Evolutionary conservation across 2,797 vertebrate species (phyloP).

Genomic region (Yasuhikotakia modesta): DNA sequence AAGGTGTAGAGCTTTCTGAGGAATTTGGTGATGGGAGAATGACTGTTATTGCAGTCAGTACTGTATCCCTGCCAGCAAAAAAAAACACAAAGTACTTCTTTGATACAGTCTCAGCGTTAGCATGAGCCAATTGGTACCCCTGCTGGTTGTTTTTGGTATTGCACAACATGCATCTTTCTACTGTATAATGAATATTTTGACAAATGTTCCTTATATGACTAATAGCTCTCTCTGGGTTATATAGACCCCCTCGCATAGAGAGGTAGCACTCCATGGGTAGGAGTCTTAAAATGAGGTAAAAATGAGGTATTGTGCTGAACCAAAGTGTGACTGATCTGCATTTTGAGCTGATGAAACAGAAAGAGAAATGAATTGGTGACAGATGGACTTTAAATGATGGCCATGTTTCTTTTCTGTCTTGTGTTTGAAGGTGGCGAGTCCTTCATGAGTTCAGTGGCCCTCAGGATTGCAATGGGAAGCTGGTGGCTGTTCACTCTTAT

Average conservation of each 20-base stretch:
- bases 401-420: not conserved
- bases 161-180: not conserved
- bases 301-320: not conserved
- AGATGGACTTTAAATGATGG: too few species aligned
- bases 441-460: constrained; percentile 88
- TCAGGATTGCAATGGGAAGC: constrained; percentile 97
- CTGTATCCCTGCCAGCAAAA: constrained; percentile 34
- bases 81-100: constrained; percentile 8
- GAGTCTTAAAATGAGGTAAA: not conserved
- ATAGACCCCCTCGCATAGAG: not conserved
- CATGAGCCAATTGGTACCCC: not conserved
- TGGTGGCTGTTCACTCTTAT: constrained; percentile 99
- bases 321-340: not conserved
- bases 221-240: not conserved
- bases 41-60: constrained; percentile 35
- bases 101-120: constrained; percentile 14
- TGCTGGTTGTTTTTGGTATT: not conserved
- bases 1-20: constrained; percentile 42
- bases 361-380: not conserved
- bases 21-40: constrained; percentile 25
- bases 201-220: not conserved
- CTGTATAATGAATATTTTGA: not conserved
- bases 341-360: not conserved
- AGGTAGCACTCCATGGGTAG: not conserved
- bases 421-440: constrained; percentile 85